Conservation (phyloP, 2,888 invertebrate genomes). For the Cataglyphis altisquamis region DNA sequence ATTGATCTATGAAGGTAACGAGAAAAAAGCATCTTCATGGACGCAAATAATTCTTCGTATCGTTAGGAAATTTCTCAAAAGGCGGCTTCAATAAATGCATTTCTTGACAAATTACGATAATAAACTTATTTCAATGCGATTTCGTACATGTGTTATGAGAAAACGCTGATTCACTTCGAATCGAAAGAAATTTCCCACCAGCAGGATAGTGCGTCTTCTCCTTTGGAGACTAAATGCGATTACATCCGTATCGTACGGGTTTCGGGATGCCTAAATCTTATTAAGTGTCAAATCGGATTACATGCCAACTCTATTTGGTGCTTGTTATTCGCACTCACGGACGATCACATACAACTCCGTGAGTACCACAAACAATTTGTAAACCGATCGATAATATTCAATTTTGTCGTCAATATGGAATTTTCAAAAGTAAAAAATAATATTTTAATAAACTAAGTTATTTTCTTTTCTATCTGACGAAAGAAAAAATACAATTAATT, state of each 20-base stretch:
- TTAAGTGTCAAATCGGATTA: conserved; percentile 79
- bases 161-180: neutral
- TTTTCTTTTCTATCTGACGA: neutral
- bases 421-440: no score
- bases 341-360: conserved; percentile 23
- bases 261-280: conserved; percentile 77
- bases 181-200: neutral
- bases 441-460: neutral
- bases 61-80: neutral
- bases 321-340: conserved; percentile 23
- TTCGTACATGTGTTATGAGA: neutral
- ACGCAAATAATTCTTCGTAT: neutral
- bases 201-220: neutral
- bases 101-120: neutral
- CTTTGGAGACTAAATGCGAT: conserved; percentile 72
- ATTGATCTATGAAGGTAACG: neutral
- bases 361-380: conserved; percentile 24
- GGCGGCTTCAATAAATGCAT: neutral
- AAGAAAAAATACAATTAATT: neutral
- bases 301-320: conserved; percentile 50
- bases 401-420: neutral
- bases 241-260: conserved; percentile 75
- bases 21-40: no score
- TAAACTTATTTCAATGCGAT: neutral
- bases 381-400: conserved; percentile 6